These are phyloP conservation scores for Cyphomyrus plagiostoma DNA, from an alignment of 2,113 vertebrate genomes.

Conservation along the genomic window DNA sequence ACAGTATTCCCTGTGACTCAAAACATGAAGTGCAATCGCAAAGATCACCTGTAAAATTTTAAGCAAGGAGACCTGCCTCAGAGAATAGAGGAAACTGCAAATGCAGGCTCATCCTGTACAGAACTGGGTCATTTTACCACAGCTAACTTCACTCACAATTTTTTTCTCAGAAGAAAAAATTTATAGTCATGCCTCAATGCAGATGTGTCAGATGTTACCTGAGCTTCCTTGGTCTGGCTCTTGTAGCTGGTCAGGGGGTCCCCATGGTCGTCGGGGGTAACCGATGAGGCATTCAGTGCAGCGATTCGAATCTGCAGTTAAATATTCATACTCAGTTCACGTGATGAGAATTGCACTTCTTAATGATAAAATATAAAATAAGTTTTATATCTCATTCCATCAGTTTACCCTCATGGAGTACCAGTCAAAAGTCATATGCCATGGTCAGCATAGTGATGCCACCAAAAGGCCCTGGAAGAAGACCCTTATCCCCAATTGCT, in stretches of 20 bases:
- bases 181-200: neutral
- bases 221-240: constrained; percentile 91
- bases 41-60: neutral
- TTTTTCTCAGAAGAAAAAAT: neutral
- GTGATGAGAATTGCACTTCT: neutral
- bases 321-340: neutral
- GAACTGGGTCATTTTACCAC: neutral
- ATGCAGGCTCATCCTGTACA: neutral
- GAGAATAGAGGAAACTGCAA: neutral
- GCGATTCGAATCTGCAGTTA: constrained; percentile 84
- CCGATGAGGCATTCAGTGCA: constrained; percentile 82
- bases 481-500: neutral
- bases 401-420: neutral
- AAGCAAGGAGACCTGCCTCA: neutral
- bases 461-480: neutral
- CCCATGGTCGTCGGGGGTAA: constrained; percentile 79
- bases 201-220: constrained; percentile 55
- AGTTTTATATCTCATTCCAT: neutral
- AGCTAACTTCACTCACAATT: neutral
- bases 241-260: constrained; percentile 79
- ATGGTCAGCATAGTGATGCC: neutral
- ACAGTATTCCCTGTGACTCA: neutral
- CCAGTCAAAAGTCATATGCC: neutral
- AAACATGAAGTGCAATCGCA: neutral
- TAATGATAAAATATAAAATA: neutral